Evolutionary conservation across 1,140 invertebrate species (phyloP), one percentile per base, ranked within the genome.

Genomic region (Drosophila ficusphila): DNA sequence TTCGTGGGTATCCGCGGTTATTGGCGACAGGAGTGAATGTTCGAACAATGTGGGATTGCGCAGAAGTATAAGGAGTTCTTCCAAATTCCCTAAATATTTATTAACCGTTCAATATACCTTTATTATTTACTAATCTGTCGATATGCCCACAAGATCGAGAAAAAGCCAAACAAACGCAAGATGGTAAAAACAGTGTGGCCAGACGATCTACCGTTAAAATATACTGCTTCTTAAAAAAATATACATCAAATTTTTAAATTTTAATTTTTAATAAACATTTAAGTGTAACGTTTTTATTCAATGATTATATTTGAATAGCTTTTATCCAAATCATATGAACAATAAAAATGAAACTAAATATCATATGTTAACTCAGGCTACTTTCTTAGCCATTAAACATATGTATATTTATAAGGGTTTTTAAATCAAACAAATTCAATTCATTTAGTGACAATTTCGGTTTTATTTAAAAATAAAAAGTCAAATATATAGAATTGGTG

Each of bases 391-490:
- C n/a, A n/a, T n/a, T n/a, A n/a, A n/a, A n/a, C n/a, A n/a, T n/a
- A n/a, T n/a, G n/a, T n/a, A n/a, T n/a, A n/a, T n/a, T n/a, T n/a
- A n/a, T n/a, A n/a, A n/a, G n/a, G n/a, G n/a, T n/a, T n/a, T n/a
- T n/a, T n/a, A n/a, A n/a, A n/a, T n/a, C n/a, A n/a, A n/a, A n/a
- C n/a, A n/a, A n/a, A n/a, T 38, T 38, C 11, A 18, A 8, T 8
- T 9, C 38, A 25, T 62, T 65, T 65, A 62, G 61, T 67, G 18
- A 65, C 34, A 41, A 33, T 67, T 67, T 33, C 12, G 18, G 18
- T 41, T 67, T 67, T 65, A 51, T 65, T 67, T 65, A 41, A 65
- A 27, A 51, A 65, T 41, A 36, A 41, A 64, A 64, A 51, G 33
- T 53, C 58, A 61, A 53, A 54, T 42, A 54, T 61, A 31, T 31